Evolutionary conservation across 23 tunicate genomes (phyloP).

Genomic region (Trididemnum clinides): DNA sequence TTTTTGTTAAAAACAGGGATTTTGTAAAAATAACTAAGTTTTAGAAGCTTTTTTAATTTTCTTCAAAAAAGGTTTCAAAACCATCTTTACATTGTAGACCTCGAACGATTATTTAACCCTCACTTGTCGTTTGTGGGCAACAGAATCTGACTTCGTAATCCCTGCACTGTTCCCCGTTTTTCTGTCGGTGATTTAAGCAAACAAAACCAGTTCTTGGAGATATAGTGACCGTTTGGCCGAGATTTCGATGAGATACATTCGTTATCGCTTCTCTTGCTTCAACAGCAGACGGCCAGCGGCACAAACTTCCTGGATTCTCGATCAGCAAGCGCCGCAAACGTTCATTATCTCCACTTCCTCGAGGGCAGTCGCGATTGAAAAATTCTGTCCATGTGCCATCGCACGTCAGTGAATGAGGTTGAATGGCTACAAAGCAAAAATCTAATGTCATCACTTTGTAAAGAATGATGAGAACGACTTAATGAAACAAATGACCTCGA

Average conservation of each 20-base stretch:
- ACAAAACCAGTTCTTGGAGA: not conserved
- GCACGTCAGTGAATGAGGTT: too few species aligned
- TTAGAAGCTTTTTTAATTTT: too few species aligned
- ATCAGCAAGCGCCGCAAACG: not conserved
- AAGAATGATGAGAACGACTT: too few species aligned
- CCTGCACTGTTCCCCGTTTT: not conserved
- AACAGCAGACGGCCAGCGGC: not conserved
- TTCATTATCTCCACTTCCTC: not conserved
- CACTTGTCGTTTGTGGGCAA: too few species aligned
- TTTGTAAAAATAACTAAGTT: too few species aligned
- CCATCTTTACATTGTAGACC: too few species aligned
- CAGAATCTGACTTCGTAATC: not conserved
- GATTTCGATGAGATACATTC: not conserved
- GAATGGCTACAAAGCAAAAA: too few species aligned
- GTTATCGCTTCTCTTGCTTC: not conserved
- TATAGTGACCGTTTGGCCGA: not conserved
- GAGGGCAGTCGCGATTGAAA: not conserved
- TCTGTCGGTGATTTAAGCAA: not conserved
- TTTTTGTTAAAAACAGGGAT: too few species aligned
- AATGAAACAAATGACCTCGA: too few species aligned
- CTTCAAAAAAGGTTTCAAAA: too few species aligned
- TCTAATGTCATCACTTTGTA: too few species aligned
- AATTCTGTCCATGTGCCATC: not conserved
- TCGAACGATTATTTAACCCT: too few species aligned
- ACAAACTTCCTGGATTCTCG: not conserved